Percentiles rank a stretch among this genome's conserved stretches.
Conservation (phyloP, 2,888 invertebrate genomes). For the Polydrusus cervinus region DNA sequence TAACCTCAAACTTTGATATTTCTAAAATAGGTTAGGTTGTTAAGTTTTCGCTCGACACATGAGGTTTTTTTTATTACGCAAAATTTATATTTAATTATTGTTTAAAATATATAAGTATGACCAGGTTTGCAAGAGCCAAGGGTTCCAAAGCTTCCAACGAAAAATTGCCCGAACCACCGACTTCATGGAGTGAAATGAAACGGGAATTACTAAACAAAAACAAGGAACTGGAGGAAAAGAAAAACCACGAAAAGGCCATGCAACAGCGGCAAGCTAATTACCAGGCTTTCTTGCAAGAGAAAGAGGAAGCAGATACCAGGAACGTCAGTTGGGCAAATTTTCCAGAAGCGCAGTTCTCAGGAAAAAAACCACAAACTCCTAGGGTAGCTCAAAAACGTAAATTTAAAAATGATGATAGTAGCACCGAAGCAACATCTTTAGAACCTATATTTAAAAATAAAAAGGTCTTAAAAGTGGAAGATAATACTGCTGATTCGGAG, state of each 20-base stretch:
- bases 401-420: neutral
- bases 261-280: constrained; percentile 61
- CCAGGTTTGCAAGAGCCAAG: constrained; percentile 82
- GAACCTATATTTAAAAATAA: neutral
- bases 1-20: neutral
- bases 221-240: constrained; percentile 72
- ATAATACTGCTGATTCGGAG: constrained; percentile 37
- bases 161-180: constrained; percentile 79
- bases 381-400: constrained; percentile 42
- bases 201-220: constrained; percentile 75
- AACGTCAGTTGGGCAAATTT: constrained; percentile 76
- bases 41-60: neutral
- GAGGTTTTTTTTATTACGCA: constrained; percentile 6
- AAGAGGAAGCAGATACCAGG: constrained; percentile 72
- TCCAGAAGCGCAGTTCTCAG: constrained; percentile 62
- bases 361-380: constrained; percentile 32
- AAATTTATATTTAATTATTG: no score
- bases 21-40: neutral
- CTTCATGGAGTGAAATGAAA: constrained; percentile 84
- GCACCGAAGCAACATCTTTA: neutral
- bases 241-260: constrained; percentile 70
- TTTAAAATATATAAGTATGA: constrained; percentile 72
- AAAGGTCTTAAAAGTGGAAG: neutral
- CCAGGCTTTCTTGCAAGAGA: constrained; percentile 64
- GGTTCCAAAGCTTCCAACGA: constrained; percentile 85